Evolutionary conservation across 2,888 invertebrate genomes (phyloP), one percentile per base, ranked within the genome.

Genomic region (Chaitophorus viminalis): DNA sequence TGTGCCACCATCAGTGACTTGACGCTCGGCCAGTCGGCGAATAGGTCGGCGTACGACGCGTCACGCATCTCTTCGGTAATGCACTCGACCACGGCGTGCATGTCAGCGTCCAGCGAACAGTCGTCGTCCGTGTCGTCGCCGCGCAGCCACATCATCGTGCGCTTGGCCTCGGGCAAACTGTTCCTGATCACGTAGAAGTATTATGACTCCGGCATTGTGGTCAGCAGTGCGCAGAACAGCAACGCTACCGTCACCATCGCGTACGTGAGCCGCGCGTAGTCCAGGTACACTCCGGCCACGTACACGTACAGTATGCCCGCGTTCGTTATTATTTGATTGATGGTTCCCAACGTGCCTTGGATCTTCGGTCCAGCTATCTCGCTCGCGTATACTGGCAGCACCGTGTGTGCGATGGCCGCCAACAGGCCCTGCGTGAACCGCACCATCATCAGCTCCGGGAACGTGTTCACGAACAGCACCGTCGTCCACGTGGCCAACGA

Each of bases 191-290:
- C 90, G 75, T 94, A 91, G 90, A 92, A 94, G 89, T 94, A 94
- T 1, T 94, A 94, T 0, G 94, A 93, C 90, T 94, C 94, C 0
- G 94, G 94, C 91, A 94, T 92, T 93, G 93, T 93, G 14, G 92
- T 89, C 90, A 94, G 93, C 0, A 92, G 92, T 92, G 92, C 60
- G 76, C 93, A 92, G 88, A 93, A 93, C 31, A 92, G 89, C 4
- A 93, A 90, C 0, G 94, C 93, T 52, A 94, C 91, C 0, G 92
- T 89, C 1, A 93, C 89, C 52, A 93, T 91, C 36, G 93, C 91
- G 33, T 92, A 91, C 0, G 91, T 90, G 14, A 92, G 89, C n/a
- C 90, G 90, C 0, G 91, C 89, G 90, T 91, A 94, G 91, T 89
- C 92, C 18, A 90, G 89, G 60, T 76, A 89, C 18, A 89, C 82